These are phyloP conservation scores for Macquaria australasica DNA, from an alignment of 2,113 vertebrate genomes.

Conservation along the genomic window DNA sequence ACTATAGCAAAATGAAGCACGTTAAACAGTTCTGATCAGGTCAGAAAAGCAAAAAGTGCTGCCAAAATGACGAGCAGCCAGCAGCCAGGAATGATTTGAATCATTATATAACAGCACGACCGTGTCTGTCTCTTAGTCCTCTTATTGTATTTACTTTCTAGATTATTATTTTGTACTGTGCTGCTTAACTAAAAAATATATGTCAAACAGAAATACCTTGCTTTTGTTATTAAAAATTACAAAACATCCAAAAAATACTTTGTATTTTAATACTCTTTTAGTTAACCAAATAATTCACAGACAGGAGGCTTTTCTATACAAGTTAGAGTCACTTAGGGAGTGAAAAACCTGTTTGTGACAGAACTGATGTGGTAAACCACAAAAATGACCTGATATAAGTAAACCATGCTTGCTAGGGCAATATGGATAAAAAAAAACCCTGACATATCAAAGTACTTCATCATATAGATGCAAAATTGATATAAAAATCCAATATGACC, in stretches of 20 bases:
- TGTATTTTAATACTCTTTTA: background rate
- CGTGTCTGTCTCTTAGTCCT: background rate
- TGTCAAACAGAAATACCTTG: constrained; percentile 2
- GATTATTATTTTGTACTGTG: background rate
- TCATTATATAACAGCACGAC: constrained; percentile 25
- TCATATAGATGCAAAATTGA: background rate
- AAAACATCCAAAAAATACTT: background rate
- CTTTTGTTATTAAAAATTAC: background rate
- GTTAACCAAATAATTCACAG: background rate
- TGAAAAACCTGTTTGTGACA: background rate
- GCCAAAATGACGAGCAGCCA: constrained; percentile 35
- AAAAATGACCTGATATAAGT: background rate
- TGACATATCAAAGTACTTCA: background rate
- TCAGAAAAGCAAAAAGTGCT: constrained; percentile 35
- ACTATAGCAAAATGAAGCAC: constrained; percentile 6
- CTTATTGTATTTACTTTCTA: constrained; percentile 12
- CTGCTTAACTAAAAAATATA: background rate
- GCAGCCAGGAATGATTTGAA: constrained; percentile 42
- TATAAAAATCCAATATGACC: background rate
- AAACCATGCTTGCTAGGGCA: background rate
- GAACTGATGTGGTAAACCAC: background rate
- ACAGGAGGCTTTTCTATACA: background rate
- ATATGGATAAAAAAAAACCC: background rate
- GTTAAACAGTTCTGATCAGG: constrained; percentile 41
- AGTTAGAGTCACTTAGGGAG: background rate